Base-by-base conservation (phyloP, 2,888 invertebrate species). In the Caradrina clavipalpis region DNA sequence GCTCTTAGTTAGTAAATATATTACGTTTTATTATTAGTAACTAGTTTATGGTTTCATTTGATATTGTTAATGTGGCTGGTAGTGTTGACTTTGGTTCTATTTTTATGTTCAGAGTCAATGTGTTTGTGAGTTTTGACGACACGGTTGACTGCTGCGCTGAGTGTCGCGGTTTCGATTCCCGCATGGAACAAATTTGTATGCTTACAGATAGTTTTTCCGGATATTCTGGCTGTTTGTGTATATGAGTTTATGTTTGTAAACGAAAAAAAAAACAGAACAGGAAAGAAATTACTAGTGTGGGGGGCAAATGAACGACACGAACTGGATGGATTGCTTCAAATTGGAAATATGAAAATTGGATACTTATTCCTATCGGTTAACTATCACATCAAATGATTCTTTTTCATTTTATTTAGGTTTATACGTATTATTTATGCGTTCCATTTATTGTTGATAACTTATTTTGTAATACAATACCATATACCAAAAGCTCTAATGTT, bases 1-100 rank as follows among this genome's bases (percentile, higher is more conserved):
- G 81, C 81, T 80, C 80, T 83, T 82, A 70, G 72, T 80, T 81
- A 62, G 64, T 74, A 62, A 77, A 61, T 72, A 56, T 76, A 60
- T 73, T 68, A 62, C 78, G 67, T 80, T 70, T 72, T 67, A 62
- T 72, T 45, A 66, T 71, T 57, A 39, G 59, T 74, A 73, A 72
- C 60, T 57, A 57, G 65, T 70, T 73, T 74, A 58, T 56, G 49
- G 69, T 59, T 80, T 61, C 60, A 62, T 62, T 70, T 64, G 62
- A 61, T 58, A 57, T 58, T 42, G 10, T 59, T 64, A 50, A 19
- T 53, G 51, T 45, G 21, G 39, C 10, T 49, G 21, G 22, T 26
- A 21, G 19, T 54, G 50, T 22, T 68, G 31, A 35, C 7, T 59
- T 4, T 11, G 39, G 3, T 69, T 35, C 45, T 45, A 31, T 50